phyloP scores from a whole-genome alignment of 2,113 vertebrate species.

The Cyphomyrus plagiostoma region DNA sequence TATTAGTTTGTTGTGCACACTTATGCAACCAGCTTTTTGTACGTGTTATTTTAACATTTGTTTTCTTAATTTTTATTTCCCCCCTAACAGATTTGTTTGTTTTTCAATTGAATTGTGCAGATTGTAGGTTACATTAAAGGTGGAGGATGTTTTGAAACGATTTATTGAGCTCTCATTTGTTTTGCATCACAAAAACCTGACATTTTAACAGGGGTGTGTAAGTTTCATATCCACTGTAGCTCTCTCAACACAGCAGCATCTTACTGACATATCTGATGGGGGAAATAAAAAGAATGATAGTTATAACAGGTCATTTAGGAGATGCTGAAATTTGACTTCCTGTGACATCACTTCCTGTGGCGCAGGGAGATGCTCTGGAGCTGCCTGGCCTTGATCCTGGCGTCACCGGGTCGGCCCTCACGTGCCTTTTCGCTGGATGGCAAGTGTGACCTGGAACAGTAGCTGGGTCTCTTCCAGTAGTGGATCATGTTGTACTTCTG shows the following conservation, averaged over 20 bases:
- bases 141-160: too few relatives aligned
- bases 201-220: too few relatives aligned
- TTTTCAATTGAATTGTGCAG: too few relatives aligned
- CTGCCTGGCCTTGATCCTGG: conserved; percentile 74
- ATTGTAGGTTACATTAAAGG: too few relatives aligned
- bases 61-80: too few relatives aligned
- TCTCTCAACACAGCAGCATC: neutral
- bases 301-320: neutral
- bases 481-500: conserved; percentile 41
- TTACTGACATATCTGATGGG: neutral
- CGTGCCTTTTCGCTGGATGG: conserved; percentile 48
- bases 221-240: neutral
- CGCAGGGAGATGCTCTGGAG: conserved; percentile 78
- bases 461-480: conserved; percentile 64
- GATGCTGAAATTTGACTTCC: neutral
- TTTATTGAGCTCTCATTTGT: too few relatives aligned
- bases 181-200: too few relatives aligned
- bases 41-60: too few relatives aligned
- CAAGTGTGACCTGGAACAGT: conserved; percentile 58
- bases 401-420: conserved; percentile 66
- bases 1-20: too few relatives aligned
- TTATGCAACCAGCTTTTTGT: too few relatives aligned
- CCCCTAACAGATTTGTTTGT: too few relatives aligned
- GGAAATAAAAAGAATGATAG: neutral
- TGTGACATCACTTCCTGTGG: conserved; percentile 57